Percentiles rank a stretch among this genome's conserved stretches.
Conservation (phyloP, 92 coral and sea anemone genomes). For the Parazoanthus darwini region DNA sequence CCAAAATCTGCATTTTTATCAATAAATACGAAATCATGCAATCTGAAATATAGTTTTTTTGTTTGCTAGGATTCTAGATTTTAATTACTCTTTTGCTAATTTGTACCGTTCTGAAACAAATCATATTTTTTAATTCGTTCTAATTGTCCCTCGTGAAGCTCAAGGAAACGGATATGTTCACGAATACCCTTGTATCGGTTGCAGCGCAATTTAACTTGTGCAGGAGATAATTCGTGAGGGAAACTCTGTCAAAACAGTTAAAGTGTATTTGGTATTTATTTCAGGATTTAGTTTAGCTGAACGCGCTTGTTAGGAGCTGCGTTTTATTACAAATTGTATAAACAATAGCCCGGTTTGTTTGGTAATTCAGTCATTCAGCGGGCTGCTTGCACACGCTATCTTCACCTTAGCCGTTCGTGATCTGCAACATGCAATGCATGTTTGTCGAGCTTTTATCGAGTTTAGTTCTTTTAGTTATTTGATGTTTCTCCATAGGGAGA, state of each 20-base stretch:
- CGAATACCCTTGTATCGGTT: neutral
- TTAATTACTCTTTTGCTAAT: neutral
- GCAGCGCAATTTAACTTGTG: neutral
- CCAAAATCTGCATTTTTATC: neutral
- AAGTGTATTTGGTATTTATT: conserved; percentile 20
- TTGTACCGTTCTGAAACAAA: neutral
- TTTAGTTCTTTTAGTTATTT: neutral
- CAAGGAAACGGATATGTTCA: neutral
- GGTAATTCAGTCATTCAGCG: conserved; percentile 7
- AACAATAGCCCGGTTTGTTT: conserved; percentile 26
- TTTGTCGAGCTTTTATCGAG: neutral
- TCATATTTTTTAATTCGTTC: neutral
- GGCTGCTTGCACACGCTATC: conserved; percentile 27
- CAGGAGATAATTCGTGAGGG: conserved; percentile 16
- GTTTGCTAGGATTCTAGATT: neutral
- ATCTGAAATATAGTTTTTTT: neutral
- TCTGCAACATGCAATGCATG: neutral
- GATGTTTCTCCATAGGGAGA: neutral
- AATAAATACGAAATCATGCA: neutral
- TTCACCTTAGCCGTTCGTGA: neutral
- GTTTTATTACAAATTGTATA: conserved; percentile 16
- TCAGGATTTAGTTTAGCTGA: conserved; percentile 8
- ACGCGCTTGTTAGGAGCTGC: conserved; percentile 3
- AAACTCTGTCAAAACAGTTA: neutral
- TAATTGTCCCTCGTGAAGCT: neutral